Base-by-base conservation (phyloP, 30 jellyfish, hydroid and myxozoan genomes). In the Aurelia sp. region DNA sequence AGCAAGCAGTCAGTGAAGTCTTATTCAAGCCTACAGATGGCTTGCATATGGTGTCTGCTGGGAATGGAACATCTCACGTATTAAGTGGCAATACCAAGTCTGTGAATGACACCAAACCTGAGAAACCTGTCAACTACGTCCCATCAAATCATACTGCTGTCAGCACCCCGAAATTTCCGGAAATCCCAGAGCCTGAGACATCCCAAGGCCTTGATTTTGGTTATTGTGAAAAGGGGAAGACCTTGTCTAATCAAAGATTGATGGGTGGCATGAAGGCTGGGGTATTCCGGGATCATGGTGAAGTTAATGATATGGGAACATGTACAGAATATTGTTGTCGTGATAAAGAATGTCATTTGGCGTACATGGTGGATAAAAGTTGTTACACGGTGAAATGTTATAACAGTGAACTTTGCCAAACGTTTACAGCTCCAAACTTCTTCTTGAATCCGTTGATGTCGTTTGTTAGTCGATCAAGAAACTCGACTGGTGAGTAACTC, bases 231-330 rank as follows among this genome's bases (percentile, higher is more conserved):
- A 84, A 77, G 52, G 91, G 85, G 15, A 92, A 88, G 57, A 87
- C 97, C 15, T 76, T 93, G 13, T 59, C 47, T 13, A 84, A 93
- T 70, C 88, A 72, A 47, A 78, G 97, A 22, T 74, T 93, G 51
- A 72, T 93, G 85, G 96, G 90, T 12, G 98, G 98, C 18, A 75
- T 87, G 90, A 81, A 88, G 27, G 92, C 98, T 1, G 98, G 98
- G 2, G 81, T 81, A 3, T 93, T 93, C 76, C 80, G 92, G 13
- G 96, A 93, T 60, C 98, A 88, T 47, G 98, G 98, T 3, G 90
- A 78, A 35, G 98, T 93, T 4, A 82, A 65, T 22, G 92, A 88
- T 80, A 64, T 93, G 50, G 96, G 73, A 31, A 88, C 98, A 16
- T 93, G 98, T 48, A 59, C 92, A 3, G 89, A 74, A 38, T 93